Evolutionary conservation across 2,113 vertebrate genomes (phyloP).

Genomic region (Otolemur garnettii): DNA sequence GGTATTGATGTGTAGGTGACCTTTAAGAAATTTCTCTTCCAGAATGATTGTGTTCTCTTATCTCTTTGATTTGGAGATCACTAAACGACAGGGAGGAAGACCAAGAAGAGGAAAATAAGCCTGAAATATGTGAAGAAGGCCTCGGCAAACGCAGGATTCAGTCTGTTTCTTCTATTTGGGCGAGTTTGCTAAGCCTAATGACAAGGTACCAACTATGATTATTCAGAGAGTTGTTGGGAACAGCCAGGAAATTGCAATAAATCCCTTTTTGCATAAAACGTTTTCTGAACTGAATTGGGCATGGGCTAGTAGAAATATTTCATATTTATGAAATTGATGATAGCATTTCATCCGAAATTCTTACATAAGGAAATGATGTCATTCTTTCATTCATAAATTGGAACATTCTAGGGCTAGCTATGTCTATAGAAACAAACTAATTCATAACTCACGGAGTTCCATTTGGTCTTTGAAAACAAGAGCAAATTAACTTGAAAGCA

Average conservation of each 20-base stretch:
- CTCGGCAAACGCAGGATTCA: background rate
- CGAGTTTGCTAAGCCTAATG: background rate
- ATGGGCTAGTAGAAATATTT: background rate
- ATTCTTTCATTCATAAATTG: background rate
- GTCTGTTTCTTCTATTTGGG: background rate
- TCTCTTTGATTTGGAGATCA: background rate
- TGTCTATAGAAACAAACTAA: background rate
- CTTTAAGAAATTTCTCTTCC: background rate
- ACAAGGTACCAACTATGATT: background rate
- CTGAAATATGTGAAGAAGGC: background rate
- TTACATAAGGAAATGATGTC: background rate
- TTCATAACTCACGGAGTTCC: background rate
- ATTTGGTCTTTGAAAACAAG: background rate
- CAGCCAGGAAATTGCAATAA: background rate
- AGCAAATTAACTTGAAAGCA: conserved; percentile 53
- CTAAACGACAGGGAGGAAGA: background rate
- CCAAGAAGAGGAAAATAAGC: background rate
- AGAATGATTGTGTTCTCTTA: background rate
- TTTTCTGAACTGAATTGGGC: background rate
- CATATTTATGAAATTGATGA: background rate
- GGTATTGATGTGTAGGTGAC: background rate
- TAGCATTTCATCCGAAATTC: background rate
- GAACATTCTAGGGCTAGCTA: background rate
- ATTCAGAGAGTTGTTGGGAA: background rate
- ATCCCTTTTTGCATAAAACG: background rate